Evolutionary conservation across 2,888 invertebrate species (phyloP).

Genomic region (Flexamia atlantica): DNA sequence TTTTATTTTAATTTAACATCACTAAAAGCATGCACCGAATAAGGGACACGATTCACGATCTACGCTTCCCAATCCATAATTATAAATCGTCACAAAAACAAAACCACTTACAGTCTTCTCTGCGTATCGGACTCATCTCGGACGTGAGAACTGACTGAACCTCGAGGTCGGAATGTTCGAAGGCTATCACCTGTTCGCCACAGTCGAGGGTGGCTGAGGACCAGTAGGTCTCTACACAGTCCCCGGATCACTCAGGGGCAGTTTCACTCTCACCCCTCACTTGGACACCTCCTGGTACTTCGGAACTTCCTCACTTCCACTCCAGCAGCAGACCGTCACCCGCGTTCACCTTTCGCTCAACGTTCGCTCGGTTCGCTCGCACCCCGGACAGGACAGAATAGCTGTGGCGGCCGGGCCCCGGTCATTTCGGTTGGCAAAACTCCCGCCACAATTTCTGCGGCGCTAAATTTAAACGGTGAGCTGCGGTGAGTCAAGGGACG

Average conservation of each 20-base stretch:
- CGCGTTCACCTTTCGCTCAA: neutral
- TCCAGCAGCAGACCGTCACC: neutral
- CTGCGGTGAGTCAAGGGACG: conserved; percentile 38
- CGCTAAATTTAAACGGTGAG: conserved; percentile 58
- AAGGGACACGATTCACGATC: no score
- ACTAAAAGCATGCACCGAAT: no score
- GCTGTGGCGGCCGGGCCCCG: neutral
- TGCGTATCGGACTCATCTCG: conserved; percentile 50
- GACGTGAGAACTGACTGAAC: neutral
- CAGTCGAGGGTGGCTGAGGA: conserved; percentile 30
- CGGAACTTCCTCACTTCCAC: neutral
- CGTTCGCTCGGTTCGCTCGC: neutral
- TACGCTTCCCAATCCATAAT: no score
- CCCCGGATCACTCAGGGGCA: neutral
- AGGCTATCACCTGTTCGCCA: conserved; percentile 28
- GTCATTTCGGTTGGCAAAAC: conserved; percentile 56
- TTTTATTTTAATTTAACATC: no score
- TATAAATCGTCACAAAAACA: no score
- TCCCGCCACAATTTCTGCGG: conserved; percentile 53
- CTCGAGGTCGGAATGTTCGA: conserved; percentile 53
- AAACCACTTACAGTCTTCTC: conserved; percentile 42
- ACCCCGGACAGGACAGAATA: conserved; percentile 37
- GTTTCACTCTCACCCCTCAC: neutral
- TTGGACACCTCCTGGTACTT: conserved; percentile 40
- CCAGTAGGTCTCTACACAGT: neutral